phyloP scores from a whole-genome alignment of 1,140 invertebrate species.

The Penaeus japonicus region DNA sequence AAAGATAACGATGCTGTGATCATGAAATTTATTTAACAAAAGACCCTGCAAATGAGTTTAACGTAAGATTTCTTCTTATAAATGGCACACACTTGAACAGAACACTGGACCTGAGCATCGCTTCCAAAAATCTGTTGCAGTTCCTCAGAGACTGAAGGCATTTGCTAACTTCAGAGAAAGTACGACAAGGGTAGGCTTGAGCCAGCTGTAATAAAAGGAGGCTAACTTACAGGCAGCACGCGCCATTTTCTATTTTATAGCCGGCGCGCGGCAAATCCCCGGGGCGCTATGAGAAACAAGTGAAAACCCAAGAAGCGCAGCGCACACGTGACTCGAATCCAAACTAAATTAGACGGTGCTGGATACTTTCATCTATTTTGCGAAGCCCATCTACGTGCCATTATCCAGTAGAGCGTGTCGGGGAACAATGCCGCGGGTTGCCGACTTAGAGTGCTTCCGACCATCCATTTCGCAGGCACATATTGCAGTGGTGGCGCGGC shows the following conservation, averaged over 20 bases:
- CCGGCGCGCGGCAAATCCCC: not conserved
- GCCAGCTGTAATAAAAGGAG: not conserved
- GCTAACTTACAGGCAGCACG: not conserved
- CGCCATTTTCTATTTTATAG: not conserved
- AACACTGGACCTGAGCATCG: too few relatives aligned
- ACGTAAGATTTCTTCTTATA: too few relatives aligned
- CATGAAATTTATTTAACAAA: too few relatives aligned
- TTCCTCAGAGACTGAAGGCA: not conserved
- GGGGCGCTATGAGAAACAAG: conserved; percentile 34
- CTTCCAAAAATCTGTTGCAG: not conserved
- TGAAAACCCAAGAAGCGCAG: conserved; percentile 34
- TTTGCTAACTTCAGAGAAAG: not conserved
- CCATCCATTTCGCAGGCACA: too few relatives aligned
- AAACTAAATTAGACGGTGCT: conserved; percentile 2
- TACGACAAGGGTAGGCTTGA: not conserved
- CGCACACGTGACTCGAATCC: conserved; percentile 22
- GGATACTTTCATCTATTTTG: not conserved
- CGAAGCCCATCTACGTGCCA: not conserved
- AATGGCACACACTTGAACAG: too few relatives aligned
- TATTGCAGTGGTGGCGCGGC: too few relatives aligned
- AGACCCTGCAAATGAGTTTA: too few relatives aligned
- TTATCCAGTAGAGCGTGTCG: too few relatives aligned
- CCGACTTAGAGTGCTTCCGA: too few relatives aligned
- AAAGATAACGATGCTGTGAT: too few relatives aligned
- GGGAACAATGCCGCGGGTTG: too few relatives aligned